Evolutionary conservation across 1,140 invertebrate genomes (phyloP).

Genomic region (Pararge aegeria): DNA sequence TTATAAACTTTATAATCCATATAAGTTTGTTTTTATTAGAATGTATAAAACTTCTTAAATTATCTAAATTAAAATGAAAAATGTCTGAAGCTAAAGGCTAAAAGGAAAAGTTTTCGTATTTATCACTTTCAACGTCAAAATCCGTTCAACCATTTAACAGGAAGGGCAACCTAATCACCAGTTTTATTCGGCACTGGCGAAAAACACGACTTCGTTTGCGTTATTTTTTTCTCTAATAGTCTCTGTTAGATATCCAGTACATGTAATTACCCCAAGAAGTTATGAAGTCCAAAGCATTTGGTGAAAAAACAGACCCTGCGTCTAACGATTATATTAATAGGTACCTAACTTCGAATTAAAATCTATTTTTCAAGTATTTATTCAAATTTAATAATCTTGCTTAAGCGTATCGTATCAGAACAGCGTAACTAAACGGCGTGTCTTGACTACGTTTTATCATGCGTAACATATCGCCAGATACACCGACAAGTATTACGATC

Average conservation of each 20-base stretch:
- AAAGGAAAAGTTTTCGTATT: slow-evolving; percentile 6
- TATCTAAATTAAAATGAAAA: slow-evolving; percentile 7
- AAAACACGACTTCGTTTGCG: background rate
- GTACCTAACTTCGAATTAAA: too few species aligned
- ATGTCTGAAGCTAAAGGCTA: slow-evolving; percentile 1
- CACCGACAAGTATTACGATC: too few species aligned
- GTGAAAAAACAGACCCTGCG: too few species aligned
- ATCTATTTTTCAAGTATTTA: too few species aligned
- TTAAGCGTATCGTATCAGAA: too few species aligned
- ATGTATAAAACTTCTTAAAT: background rate
- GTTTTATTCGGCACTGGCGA: background rate
- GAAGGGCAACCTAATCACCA: slow-evolving; percentile 3
- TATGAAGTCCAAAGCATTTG: too few species aligned
- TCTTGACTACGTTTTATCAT: too few species aligned
- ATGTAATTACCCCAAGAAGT: too few species aligned
- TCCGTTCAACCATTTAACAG: slow-evolving; percentile 3
- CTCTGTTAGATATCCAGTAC: background rate
- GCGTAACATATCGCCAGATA: too few species aligned
- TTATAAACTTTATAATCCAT: background rate
- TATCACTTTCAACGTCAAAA: slow-evolving; percentile 9
- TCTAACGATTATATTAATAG: too few species aligned
- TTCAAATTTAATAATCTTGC: too few species aligned
- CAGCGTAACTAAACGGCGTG: too few species aligned
- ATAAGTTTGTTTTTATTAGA: background rate
- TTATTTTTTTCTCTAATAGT: background rate